Evolutionary conservation across 1,140 invertebrate species (phyloP).

Genomic region (Ceratitis capitata): DNA sequence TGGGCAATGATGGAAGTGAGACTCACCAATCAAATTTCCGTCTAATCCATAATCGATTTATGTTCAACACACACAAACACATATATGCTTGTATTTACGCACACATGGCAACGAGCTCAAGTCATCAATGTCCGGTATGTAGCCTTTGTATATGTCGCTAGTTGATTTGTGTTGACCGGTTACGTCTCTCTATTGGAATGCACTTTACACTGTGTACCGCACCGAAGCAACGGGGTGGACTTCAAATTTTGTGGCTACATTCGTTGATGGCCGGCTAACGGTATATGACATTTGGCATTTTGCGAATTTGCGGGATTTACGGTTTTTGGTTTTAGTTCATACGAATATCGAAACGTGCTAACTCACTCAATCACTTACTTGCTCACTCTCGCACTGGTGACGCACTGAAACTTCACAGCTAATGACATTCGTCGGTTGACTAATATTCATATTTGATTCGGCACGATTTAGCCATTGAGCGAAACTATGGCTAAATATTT

Average conservation of each 20-base stretch:
- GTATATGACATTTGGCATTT: neutral
- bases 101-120: neutral
- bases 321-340: conserved; percentile 9
- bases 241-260: neutral
- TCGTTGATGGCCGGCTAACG: neutral
- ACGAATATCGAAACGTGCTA: too few relatives aligned
- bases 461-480: too few relatives aligned
- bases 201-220: neutral
- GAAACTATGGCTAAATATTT: too few relatives aligned
- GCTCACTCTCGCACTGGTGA: neutral
- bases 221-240: too few relatives aligned
- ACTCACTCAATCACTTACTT: neutral
- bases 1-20: neutral
- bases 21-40: conserved; percentile 7
- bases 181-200: neutral
- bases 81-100: too few relatives aligned
- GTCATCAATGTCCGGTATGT: neutral
- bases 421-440: neutral
- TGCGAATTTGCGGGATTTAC: neutral
- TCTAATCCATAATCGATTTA: conserved; percentile 36
- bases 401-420: neutral
- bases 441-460: conserved; percentile 7
- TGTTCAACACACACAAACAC: neutral
- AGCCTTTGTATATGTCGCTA: neutral
- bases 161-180: neutral